A percentile compares a stretch with the other conserved stretches of the same genome.
phyloP scores from a whole-genome alignment of 2,888 invertebrate genomes.

The Ochropleura plecta region DNA sequence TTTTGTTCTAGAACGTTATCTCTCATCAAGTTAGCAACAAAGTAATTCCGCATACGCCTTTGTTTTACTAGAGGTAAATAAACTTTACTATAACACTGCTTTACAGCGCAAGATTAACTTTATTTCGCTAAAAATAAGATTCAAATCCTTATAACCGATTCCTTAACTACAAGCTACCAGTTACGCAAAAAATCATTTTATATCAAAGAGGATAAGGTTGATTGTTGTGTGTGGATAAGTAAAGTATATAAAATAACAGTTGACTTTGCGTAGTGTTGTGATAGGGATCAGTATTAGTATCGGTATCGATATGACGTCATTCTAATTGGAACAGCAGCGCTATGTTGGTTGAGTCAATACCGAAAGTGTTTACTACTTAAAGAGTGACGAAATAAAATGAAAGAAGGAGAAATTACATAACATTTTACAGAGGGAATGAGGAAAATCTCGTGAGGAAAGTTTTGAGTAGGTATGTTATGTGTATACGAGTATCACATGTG shows the following conservation, averaged over 20 bases:
- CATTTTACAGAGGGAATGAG: too few relatives aligned
- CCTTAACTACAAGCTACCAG: not conserved
- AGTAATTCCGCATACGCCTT: constrained; percentile 15
- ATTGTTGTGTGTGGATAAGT: not conserved
- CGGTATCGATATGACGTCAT: constrained; percentile 40
- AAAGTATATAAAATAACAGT: constrained; percentile 29
- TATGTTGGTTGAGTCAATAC: constrained; percentile 23
- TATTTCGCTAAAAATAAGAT: fast-evolving
- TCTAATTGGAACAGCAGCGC: constrained; percentile 28
- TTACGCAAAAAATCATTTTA: not conserved
- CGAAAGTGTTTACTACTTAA: not conserved
- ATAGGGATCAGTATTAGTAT: constrained; percentile 18
- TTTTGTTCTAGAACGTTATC: constrained; percentile 3
- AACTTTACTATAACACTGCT: constrained; percentile 29
- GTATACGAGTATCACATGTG: too few relatives aligned
- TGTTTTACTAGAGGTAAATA: constrained; percentile 53
- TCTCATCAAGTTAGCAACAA: constrained; percentile 20
- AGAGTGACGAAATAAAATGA: not conserved
- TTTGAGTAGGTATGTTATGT: too few relatives aligned
- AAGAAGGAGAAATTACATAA: too few relatives aligned
- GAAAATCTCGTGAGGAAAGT: too few relatives aligned
- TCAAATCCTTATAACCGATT: not conserved
- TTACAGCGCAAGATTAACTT: constrained; percentile 5
- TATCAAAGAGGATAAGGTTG: fast-evolving
- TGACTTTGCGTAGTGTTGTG: constrained; percentile 41